These are phyloP conservation scores for Zeuzera pyrina DNA, from an alignment of 2,888 invertebrate genomes.

Conservation along the genomic window DNA sequence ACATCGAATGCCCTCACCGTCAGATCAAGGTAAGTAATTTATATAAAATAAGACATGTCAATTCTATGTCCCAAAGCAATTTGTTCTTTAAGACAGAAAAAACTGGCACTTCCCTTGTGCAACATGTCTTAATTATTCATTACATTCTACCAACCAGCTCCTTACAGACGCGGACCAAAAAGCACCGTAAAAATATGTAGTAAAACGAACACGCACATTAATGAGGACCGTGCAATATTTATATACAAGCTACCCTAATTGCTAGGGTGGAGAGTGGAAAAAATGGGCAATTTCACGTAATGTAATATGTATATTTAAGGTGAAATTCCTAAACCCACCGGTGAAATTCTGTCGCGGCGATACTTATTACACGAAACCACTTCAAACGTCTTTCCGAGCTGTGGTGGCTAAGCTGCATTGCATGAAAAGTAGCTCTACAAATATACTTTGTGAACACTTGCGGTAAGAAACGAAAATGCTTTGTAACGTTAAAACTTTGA, in stretches of 20 bases:
- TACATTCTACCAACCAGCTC: constrained; percentile 41
- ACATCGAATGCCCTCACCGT: constrained; percentile 55
- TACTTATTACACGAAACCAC: constrained; percentile 63
- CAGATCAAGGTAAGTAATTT: constrained; percentile 52
- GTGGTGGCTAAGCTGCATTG: constrained; percentile 20
- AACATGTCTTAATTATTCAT: constrained; percentile 68
- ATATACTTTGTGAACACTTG: background rate
- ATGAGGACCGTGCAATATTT: constrained; percentile 72
- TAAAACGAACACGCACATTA: constrained; percentile 69
- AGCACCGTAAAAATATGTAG: constrained; percentile 64
- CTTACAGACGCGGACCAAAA: constrained; percentile 49
- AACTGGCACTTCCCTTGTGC: constrained; percentile 40
- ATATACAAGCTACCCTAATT: constrained; percentile 72
- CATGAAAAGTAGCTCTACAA: constrained; percentile 37
- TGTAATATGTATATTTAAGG: constrained; percentile 74
- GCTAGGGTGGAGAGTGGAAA: constrained; percentile 74
- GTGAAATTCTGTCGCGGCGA: constrained; percentile 62
- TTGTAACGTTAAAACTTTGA: background rate
- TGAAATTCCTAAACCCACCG: constrained; percentile 53
- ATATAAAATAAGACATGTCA: constrained; percentile 3
- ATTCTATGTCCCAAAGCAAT: constrained; percentile 11
- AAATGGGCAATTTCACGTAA: constrained; percentile 74
- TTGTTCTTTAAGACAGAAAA: constrained; percentile 32
- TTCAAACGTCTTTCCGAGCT: constrained; percentile 58
- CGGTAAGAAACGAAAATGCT: background rate